These are phyloP conservation scores for Epinephelus moara DNA, from an alignment of 2,113 vertebrate genomes.

Conservation along the genomic window DNA sequence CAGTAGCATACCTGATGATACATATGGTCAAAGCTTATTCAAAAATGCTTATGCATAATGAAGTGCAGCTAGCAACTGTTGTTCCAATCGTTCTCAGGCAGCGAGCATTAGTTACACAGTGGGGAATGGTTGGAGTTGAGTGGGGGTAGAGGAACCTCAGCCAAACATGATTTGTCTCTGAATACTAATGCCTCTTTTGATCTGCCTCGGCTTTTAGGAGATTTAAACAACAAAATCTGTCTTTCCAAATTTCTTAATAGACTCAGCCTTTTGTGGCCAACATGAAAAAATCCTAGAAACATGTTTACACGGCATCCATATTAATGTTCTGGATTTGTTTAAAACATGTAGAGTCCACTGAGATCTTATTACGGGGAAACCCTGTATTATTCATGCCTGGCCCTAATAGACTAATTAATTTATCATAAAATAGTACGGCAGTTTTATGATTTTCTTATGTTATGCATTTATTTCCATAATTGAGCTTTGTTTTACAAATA, in stretches of 20 bases:
- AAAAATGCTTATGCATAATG: slow-evolving; percentile 70
- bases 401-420: slow-evolving; percentile 82
- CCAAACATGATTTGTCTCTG: slow-evolving; percentile 83
- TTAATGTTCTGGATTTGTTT: slow-evolving; percentile 80
- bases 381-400: slow-evolving; percentile 78
- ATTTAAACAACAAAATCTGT: slow-evolving; percentile 82
- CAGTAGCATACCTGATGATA: slow-evolving; percentile 49
- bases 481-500: slow-evolving; percentile 81
- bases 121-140: slow-evolving; percentile 76
- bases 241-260: slow-evolving; percentile 81
- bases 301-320: slow-evolving; percentile 80
- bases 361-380: slow-evolving; percentile 79
- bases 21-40: slow-evolving; percentile 66
- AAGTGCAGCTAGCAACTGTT: slow-evolving; percentile 75
- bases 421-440: slow-evolving; percentile 69
- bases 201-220: slow-evolving; percentile 80
- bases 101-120: slow-evolving; percentile 77
- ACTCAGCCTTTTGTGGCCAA: slow-evolving; percentile 75
- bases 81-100: slow-evolving; percentile 73
- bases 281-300: slow-evolving; percentile 79
- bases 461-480: slow-evolving; percentile 79
- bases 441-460: slow-evolving; percentile 67
- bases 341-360: slow-evolving; percentile 76
- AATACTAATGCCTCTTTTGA: slow-evolving; percentile 83
- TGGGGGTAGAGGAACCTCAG: slow-evolving; percentile 76